A percentile compares a stretch with the other conserved stretches of the same genome.
Evolutionary conservation across 2,113 vertebrate genomes (phyloP).

Genomic region (Telmatochromis sp.): DNA sequence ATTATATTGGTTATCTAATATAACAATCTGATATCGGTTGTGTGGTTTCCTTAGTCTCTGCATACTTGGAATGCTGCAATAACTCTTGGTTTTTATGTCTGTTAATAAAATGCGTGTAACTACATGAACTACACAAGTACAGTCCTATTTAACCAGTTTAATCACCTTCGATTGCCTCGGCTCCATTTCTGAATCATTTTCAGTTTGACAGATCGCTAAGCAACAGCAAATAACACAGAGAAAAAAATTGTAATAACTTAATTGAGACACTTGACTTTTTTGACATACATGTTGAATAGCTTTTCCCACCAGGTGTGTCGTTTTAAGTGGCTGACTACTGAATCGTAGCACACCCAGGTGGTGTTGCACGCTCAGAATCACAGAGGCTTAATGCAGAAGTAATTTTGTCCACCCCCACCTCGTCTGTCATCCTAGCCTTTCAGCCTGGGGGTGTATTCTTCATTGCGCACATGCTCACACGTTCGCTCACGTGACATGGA

Average conservation of each 20-base stretch:
- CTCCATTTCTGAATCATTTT: not conserved
- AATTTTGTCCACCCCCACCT: conserved; percentile 36
- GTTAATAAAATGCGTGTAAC: not conserved
- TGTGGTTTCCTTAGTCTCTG: not conserved
- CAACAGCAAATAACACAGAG: conserved; percentile 27
- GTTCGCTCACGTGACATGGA: conserved; percentile 4
- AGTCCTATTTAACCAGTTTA: not conserved
- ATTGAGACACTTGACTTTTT: conserved; percentile 35
- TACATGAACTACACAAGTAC: not conserved
- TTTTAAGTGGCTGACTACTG: conserved; percentile 13
- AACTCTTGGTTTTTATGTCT: not conserved
- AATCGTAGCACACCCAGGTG: conserved; percentile 17
- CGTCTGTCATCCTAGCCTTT: conserved; percentile 43
- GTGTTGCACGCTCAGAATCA: not conserved
- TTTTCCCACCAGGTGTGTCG: conserved; percentile 34
- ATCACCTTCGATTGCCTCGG: not conserved
- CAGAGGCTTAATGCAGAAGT: conserved; percentile 20
- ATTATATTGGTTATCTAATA: not conserved
- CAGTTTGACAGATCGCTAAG: conserved; percentile 27
- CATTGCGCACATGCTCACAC: not conserved
- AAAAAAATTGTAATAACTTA: conserved; percentile 25
- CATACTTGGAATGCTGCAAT: not conserved
- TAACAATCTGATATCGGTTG: not conserved
- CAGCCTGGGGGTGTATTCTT: conserved; percentile 2
- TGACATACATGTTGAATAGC: conserved; percentile 10